Base-by-base conservation (phyloP, 2,797 vertebrate genomes). In the Atherinosoma microstoma region DNA sequence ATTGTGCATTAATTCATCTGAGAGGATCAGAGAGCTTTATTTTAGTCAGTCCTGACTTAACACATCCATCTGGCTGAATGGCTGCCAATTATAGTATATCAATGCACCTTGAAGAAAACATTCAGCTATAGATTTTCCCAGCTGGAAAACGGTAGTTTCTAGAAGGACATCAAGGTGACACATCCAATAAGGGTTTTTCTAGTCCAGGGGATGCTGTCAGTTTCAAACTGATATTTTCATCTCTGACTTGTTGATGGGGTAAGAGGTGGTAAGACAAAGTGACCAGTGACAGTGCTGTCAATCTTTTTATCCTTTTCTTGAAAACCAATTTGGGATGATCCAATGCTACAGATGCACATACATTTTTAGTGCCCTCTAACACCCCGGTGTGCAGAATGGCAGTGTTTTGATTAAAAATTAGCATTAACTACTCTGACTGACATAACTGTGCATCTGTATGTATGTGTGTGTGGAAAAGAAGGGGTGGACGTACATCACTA, bases 391-490 rank as follows among this genome's bases (percentile, higher is more conserved):
- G 32, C 59, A 58, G 45, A 73, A 68, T 60, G 64, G 73, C 63
- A 59, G 54, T 27, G 34, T 40, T 73, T 74, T 77, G 18, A 60
- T 51, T n/a, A 60, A 75, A 69, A 64, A 47, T 35, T 69, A 57
- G 10, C 38, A 24, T 3, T n/a, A 34, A 63, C 58, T 62, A 3
- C 1, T 57, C n/a, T 47, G 45, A 47, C n/a, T 42, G 16, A 29
- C 51, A 6, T 54, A 4, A 2, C 64, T 56, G 40, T 67, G 38
- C 42, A 35, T 45, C 20, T 47, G 35, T 54, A 38, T 54, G 4
- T 3, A 4, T 35, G n/a, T 34, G 40, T 61, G 38, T 35, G 24
- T 27, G 24, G 24, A 27, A 24, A 12, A 56, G 3, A 47, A 3
- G 9, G 2, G 12, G 24, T 27, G 24, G 24, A 27, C 24, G 47